Evolutionary conservation across 2,888 invertebrate species (phyloP).

Genomic region (Meganola albula): DNA sequence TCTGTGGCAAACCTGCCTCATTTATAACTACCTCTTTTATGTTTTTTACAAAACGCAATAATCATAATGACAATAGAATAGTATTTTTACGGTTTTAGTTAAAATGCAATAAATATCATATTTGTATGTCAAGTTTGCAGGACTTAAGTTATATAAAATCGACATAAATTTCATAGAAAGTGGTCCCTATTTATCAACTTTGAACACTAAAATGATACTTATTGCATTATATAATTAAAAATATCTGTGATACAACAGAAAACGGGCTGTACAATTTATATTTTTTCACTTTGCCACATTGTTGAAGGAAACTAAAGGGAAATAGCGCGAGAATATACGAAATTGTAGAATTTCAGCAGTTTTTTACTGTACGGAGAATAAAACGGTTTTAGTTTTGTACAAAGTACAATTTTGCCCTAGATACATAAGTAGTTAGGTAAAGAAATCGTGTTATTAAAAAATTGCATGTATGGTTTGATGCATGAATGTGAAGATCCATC

Average conservation of each 20-base stretch:
- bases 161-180: too few relatives aligned
- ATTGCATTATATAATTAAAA: constrained; percentile 53
- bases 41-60: constrained; percentile 36
- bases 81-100: constrained; percentile 51
- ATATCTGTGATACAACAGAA: constrained; percentile 74
- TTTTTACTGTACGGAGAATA: constrained; percentile 59
- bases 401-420: constrained; percentile 77
- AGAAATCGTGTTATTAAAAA: constrained; percentile 58
- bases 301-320: constrained; percentile 40
- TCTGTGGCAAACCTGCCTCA: constrained; percentile 67
- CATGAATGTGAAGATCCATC: constrained; percentile 62
- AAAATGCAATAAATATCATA: too few relatives aligned
- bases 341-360: constrained; percentile 47
- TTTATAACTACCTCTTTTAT: constrained; percentile 33
- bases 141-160: too few relatives aligned
- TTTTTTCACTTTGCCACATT: constrained; percentile 61
- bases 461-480: constrained; percentile 60
- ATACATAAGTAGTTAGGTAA: constrained; percentile 77
- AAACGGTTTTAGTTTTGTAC: constrained; percentile 72
- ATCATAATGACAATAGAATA: constrained; percentile 47
- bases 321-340: constrained; percentile 45
- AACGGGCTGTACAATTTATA: constrained; percentile 52
- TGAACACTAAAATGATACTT: too few relatives aligned
- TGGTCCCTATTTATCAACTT: too few relatives aligned
- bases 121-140: too few relatives aligned